phyloP scores from a whole-genome alignment of 2,888 invertebrate genomes.

The Halocaridina rubra region DNA sequence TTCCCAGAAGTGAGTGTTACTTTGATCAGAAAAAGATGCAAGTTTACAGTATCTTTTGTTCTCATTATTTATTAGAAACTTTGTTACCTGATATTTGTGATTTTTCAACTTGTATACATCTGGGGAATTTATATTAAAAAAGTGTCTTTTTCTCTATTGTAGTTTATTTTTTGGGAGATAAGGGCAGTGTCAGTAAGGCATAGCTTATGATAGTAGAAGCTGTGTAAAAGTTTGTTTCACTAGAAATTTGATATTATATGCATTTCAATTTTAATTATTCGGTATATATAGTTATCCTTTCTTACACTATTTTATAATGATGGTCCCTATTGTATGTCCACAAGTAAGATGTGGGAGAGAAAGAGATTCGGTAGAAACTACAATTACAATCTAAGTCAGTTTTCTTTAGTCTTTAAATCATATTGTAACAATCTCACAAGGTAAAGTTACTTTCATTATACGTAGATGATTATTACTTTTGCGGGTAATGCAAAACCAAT shows the following conservation, averaged over 20 bases:
- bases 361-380: constrained; percentile 24
- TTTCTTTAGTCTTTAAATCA: constrained; percentile 51
- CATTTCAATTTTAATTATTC: too few relatives aligned
- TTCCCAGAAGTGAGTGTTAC: too few relatives aligned
- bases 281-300: too few relatives aligned
- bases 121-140: background rate
- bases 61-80: constrained; percentile 50
- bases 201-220: background rate
- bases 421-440: too few relatives aligned
- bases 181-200: background rate
- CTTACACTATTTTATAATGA: too few relatives aligned
- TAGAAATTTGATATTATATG: too few relatives aligned
- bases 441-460: too few relatives aligned
- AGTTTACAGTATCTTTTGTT: constrained; percentile 32
- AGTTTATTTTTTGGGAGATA: background rate
- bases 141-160: background rate
- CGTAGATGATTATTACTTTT: too few relatives aligned
- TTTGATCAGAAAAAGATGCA: too few relatives aligned
- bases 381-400: constrained; percentile 58
- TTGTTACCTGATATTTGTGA: constrained; percentile 60
- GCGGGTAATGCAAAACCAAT: constrained; percentile 11
- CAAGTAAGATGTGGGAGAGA: background rate
- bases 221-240: background rate
- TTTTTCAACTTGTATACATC: constrained; percentile 55
- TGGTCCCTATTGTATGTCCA: background rate